A percentile compares a stretch with the other conserved stretches of the same genome.
Evolutionary conservation across 35 echinoderm and acorn worm species (phyloP).

Genomic region (Strongylocentrotus purpuratus): DNA sequence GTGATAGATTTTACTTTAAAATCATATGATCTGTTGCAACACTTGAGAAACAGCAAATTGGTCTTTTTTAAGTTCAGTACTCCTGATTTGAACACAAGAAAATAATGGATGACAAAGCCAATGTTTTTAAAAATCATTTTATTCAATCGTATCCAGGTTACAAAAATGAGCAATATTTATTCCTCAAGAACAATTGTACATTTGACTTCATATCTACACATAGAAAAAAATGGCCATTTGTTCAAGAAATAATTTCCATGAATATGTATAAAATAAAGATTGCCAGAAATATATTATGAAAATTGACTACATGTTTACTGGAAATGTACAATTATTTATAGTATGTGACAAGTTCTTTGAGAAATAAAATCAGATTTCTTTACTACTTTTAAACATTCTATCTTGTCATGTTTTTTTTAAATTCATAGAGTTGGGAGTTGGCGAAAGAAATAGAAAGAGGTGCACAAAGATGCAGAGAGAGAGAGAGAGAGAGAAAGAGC

Average conservation of each 20-base stretch:
- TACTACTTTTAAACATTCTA: neutral
- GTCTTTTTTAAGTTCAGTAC: too few relatives aligned
- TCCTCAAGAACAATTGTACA: neutral
- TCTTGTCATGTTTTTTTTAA: too few relatives aligned
- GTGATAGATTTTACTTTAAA: too few relatives aligned
- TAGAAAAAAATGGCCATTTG: too few relatives aligned
- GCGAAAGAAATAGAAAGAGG: neutral
- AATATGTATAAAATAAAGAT: neutral
- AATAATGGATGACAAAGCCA: neutral
- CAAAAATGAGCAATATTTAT: neutral
- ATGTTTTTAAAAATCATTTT: neutral
- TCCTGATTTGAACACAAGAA: too few relatives aligned
- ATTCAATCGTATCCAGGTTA: neutral
- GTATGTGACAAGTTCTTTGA: neutral
- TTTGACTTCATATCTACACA: neutral
- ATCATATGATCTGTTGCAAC: too few relatives aligned
- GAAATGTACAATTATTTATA: neutral
- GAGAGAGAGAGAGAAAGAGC: neutral
- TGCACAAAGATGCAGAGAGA: neutral
- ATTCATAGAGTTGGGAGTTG: neutral
- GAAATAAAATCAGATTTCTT: neutral
- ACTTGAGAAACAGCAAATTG: too few relatives aligned
- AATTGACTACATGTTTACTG: neutral
- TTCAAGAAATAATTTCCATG: neutral
- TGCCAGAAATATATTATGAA: neutral